These are phyloP conservation scores for Hephaestus fuliginosus DNA, from an alignment of 2,797 vertebrate genomes.

Conservation along the genomic window DNA sequence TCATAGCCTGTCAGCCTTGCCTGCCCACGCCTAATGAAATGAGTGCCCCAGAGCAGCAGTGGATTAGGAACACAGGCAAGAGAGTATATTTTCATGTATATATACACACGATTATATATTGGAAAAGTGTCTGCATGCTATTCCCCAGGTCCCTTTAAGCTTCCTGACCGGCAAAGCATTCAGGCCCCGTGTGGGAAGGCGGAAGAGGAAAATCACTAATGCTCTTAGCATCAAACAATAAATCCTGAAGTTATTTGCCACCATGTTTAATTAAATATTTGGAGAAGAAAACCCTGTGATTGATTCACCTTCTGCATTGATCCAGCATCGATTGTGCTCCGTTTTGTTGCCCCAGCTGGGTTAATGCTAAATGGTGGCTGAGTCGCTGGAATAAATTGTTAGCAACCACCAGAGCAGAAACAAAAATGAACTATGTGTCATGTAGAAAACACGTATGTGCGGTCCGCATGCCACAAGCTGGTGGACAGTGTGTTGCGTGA, in stretches of 20 bases:
- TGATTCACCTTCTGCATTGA: slow-evolving; percentile 92
- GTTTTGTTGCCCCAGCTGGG: slow-evolving; percentile 89
- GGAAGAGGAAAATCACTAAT: slow-evolving; percentile 94
- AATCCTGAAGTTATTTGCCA: slow-evolving; percentile 93
- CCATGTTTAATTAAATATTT: slow-evolving; percentile 96
- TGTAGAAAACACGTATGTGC: slow-evolving; percentile 31
- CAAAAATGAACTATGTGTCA: slow-evolving; percentile 71
- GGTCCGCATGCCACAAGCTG: slow-evolving; percentile 6
- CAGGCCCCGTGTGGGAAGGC: slow-evolving; percentile 87
- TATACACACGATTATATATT: slow-evolving; percentile 95
- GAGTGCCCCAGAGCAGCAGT: slow-evolving; percentile 88
- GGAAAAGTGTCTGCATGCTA: slow-evolving; percentile 92
- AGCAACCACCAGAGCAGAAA: slow-evolving; percentile 80
- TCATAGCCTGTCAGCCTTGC: slow-evolving; percentile 82
- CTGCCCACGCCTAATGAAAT: slow-evolving; percentile 88
- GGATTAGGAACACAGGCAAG: slow-evolving; percentile 90
- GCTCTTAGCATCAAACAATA: slow-evolving; percentile 95
- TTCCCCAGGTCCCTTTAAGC: slow-evolving; percentile 93
- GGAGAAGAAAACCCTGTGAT: slow-evolving; percentile 93
- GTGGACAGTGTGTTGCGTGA: slow-evolving; percentile 5
- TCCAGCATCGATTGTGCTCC: slow-evolving; percentile 88
- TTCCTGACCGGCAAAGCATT: slow-evolving; percentile 86
- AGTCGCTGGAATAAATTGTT: slow-evolving; percentile 85
- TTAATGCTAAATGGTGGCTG: slow-evolving; percentile 89
- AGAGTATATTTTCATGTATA: slow-evolving; percentile 93